phyloP scores from a whole-genome alignment of 2,797 vertebrate genomes.

The Champsocephalus esox region DNA sequence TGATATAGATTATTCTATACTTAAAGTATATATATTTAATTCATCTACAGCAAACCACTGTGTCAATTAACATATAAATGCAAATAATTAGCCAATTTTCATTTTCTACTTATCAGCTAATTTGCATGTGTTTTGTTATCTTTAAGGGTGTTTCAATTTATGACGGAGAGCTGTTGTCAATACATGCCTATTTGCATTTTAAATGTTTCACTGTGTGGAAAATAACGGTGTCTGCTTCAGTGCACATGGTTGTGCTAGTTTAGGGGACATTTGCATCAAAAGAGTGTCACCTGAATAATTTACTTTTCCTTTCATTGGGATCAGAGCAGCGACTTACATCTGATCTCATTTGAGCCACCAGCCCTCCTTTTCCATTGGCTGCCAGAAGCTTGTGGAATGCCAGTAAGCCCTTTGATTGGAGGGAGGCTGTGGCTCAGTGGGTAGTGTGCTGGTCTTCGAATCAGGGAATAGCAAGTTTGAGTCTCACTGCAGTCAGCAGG shows the following conservation, averaged over 20 bases:
- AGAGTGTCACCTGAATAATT: slow-evolving; percentile 79
- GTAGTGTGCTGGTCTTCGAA: too few relatives aligned
- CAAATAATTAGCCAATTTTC: slow-evolving; percentile 76
- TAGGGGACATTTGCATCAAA: slow-evolving; percentile 52
- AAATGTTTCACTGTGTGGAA: slow-evolving; percentile 36
- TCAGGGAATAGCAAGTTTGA: too few relatives aligned
- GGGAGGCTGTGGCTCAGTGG: too few relatives aligned
- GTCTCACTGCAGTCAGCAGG: too few relatives aligned
- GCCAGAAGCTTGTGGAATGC: slow-evolving; percentile 36
- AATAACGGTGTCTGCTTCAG: slow-evolving; percentile 9
- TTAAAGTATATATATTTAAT: slow-evolving; percentile 63
- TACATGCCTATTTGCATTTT: slow-evolving; percentile 67
- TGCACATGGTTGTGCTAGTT: slow-evolving; percentile 29
- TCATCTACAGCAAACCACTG: slow-evolving; percentile 55
- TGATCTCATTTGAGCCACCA: slow-evolving; percentile 68
- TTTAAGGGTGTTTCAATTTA: slow-evolving; percentile 71
- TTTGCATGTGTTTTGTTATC: slow-evolving; percentile 81
- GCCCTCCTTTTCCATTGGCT: slow-evolving; percentile 53
- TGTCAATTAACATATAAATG: slow-evolving; percentile 80
- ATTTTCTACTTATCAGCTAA: slow-evolving; percentile 72
- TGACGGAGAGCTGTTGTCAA: slow-evolving; percentile 62
- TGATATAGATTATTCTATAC: slow-evolving; percentile 62
- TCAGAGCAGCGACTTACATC: slow-evolving; percentile 58
- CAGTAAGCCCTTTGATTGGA: slow-evolving; percentile 39
- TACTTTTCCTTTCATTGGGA: slow-evolving; percentile 69